phyloP scores from a whole-genome alignment of 2,113 vertebrate species.

The Galeopterus variegatus region DNA sequence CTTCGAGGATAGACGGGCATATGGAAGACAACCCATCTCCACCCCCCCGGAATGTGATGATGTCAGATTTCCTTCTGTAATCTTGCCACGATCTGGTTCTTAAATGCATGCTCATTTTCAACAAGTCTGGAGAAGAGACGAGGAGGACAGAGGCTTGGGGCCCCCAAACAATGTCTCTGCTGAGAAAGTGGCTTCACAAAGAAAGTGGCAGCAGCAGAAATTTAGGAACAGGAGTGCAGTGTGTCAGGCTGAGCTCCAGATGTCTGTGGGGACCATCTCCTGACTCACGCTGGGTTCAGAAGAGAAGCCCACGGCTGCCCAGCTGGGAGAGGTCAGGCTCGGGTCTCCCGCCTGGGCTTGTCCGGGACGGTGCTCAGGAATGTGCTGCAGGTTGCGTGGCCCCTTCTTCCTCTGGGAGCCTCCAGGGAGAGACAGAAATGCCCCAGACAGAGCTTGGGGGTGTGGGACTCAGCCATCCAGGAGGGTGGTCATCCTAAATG shows the following conservation, averaged over 20 bases:
- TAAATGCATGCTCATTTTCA: not conserved
- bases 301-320: not conserved
- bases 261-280: rapidly evolving
- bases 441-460: not conserved
- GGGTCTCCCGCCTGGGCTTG: no score
- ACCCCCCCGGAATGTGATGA: not conserved
- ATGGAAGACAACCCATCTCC: not conserved
- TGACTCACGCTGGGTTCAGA: not conserved
- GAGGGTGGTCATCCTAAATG: not conserved
- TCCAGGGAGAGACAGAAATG: not conserved
- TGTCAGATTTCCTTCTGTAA: not conserved
- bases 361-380: not conserved
- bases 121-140: not conserved
- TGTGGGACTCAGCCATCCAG: not conserved
- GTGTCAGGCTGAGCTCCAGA: not conserved
- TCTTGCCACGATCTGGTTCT: not conserved
- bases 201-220: not conserved
- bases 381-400: not conserved
- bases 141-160: not conserved
- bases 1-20: not conserved
- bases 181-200: not conserved
- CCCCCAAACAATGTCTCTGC: not conserved
- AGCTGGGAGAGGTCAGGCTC: not conserved
- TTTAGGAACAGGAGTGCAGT: not conserved
- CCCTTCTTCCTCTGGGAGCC: not conserved